Percentiles rank a stretch among this genome's conserved stretches.
These are phyloP conservation scores for Parauchenoglanis punctatus DNA, from an alignment of 2,797 vertebrate genomes.

Conservation along the genomic window DNA sequence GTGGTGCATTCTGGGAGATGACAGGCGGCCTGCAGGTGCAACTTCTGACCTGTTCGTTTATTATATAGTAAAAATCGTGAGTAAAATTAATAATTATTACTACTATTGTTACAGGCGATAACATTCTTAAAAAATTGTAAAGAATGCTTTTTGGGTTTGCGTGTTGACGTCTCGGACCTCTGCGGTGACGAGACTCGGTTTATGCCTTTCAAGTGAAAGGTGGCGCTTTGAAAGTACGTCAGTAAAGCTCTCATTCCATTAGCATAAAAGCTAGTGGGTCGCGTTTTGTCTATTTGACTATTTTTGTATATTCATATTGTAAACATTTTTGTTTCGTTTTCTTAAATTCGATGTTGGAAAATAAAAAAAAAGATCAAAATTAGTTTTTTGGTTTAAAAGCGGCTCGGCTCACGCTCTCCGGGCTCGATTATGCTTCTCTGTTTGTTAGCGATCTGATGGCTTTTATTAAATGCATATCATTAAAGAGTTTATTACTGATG, in stretches of 20 bases:
- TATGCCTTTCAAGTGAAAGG: neutral
- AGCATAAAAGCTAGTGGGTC: neutral
- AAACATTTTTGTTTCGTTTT: neutral
- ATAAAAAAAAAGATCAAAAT: too few species aligned
- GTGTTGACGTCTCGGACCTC: neutral
- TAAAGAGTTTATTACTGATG: conserved; percentile 48
- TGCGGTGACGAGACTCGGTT: neutral
- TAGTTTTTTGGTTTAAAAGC: neutral
- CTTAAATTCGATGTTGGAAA: neutral
- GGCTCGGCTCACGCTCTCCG: neutral
- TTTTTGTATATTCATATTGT: neutral
- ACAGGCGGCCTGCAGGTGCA: too few species aligned
- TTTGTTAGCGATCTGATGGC: conserved; percentile 27
- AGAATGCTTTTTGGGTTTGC: neutral
- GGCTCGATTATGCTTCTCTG: neutral
- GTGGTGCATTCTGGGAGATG: too few species aligned
- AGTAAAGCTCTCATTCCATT: neutral
- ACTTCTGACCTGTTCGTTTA: too few species aligned
- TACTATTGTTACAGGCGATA: neutral
- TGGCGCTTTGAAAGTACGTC: neutral
- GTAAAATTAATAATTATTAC: too few species aligned
- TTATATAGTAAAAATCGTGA: too few species aligned
- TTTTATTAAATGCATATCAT: conserved; percentile 52
- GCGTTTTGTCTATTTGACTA: neutral
- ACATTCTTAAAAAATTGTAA: neutral